Evolutionary conservation across 1,140 invertebrate species (phyloP).

Genomic region (Prorops nasuta): DNA sequence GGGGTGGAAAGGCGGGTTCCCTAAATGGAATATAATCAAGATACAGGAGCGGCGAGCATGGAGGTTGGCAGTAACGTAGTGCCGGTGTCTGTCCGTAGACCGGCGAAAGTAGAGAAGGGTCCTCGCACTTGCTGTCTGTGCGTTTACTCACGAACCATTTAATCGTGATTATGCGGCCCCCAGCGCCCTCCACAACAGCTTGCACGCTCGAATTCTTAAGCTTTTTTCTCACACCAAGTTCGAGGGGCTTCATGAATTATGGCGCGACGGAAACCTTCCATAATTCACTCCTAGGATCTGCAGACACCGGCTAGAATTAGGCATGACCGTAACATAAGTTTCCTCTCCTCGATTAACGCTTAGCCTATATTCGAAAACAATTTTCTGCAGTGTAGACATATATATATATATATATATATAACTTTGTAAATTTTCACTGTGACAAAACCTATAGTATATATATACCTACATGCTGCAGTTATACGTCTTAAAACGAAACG

Average conservation of each 20-base stretch:
- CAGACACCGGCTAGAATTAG: no score
- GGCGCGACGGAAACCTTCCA: conserved; percentile 2
- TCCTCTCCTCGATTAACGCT: no score
- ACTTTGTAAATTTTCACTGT: no score
- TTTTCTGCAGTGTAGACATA: no score
- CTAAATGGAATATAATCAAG: conserved; percentile 40
- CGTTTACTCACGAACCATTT: conserved; percentile 37
- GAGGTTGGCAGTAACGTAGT: conserved; percentile 10
- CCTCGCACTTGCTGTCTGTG: not conserved
- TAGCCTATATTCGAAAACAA: no score
- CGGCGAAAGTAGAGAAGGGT: conserved; percentile 14
- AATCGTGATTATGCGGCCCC: conserved; percentile 30
- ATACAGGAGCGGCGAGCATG: conserved; percentile 23
- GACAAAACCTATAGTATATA: no score
- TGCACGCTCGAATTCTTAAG: no score
- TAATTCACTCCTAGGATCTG: no score
- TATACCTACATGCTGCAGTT: no score
- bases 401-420: no score
- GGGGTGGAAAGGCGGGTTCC: conserved; percentile 12
- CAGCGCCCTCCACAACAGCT: conserved; percentile 14
- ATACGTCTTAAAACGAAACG: no score
- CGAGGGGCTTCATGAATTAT: not conserved
- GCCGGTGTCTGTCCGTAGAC: conserved; percentile 21
- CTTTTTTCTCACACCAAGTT: conserved; percentile 3
- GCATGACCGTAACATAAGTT: no score